These are phyloP conservation scores for Sinelater perroti DNA, from an alignment of 2,888 invertebrate species.

Conservation along the genomic window DNA sequence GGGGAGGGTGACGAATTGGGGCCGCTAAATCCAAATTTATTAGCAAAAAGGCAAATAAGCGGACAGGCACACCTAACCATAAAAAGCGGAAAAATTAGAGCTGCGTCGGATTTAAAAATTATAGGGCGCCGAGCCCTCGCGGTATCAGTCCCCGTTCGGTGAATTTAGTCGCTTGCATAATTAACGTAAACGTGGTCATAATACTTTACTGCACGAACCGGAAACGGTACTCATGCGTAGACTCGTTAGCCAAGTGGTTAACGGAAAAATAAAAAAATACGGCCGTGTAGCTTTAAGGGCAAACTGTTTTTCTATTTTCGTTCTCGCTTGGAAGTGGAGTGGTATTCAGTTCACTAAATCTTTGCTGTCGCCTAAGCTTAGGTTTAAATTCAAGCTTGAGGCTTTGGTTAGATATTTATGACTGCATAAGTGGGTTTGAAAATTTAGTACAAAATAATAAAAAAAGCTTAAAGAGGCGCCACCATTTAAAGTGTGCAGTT, in stretches of 20 bases:
- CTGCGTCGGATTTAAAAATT: constrained; percentile 22
- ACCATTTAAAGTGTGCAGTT: too few relatives aligned
- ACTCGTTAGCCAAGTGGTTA: constrained; percentile 31
- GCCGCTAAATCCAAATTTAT: constrained; percentile 18
- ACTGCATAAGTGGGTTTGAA: constrained; percentile 27
- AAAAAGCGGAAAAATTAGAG: constrained; percentile 18
- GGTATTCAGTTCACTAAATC: constrained; percentile 28
- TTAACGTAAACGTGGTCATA: constrained; percentile 48
- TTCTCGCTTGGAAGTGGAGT: constrained; percentile 19
- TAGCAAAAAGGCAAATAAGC: constrained; percentile 13
- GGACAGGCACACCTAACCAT: constrained; percentile 6
- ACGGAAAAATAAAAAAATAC: constrained; percentile 29
- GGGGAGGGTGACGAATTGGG: constrained; percentile 3
- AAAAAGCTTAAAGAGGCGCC: too few relatives aligned
- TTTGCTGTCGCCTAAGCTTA: constrained; percentile 33
- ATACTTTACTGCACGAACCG: constrained; percentile 44
- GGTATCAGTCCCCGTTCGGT: constrained; percentile 30
- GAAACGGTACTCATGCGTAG: constrained; percentile 30
- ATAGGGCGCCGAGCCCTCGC: constrained; percentile 28
- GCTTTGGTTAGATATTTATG: constrained; percentile 29
- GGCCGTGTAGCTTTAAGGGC: constrained; percentile 21
- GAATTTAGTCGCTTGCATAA: constrained; percentile 43
- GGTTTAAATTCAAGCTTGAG: constrained; percentile 28
- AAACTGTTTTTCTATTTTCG: constrained; percentile 19
- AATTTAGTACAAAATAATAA: constrained; percentile 21